Evolutionary conservation across 2,113 vertebrate species (phyloP).

Genomic region (Phaethornis superciliosus): DNA sequence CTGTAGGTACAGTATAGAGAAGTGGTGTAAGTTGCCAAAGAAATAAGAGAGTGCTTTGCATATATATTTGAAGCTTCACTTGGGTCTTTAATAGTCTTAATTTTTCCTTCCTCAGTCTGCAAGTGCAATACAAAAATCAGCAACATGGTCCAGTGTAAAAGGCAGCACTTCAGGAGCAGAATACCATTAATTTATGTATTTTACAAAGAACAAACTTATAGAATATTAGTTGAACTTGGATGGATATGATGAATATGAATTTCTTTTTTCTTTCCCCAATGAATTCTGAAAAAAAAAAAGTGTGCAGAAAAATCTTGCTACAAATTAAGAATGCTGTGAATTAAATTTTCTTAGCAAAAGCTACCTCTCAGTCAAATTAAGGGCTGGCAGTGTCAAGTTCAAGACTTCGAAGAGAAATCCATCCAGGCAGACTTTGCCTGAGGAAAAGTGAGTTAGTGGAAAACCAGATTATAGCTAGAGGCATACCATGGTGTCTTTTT

Average conservation of each 20-base stretch:
- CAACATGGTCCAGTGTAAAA: not conserved
- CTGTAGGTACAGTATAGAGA: not conserved
- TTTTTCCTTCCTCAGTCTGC: not conserved
- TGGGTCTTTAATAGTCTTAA: not conserved
- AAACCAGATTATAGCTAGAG: not conserved
- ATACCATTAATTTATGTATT: not conserved
- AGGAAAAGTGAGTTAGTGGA: not conserved
- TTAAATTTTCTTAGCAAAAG: not conserved
- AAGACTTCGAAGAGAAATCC: not conserved
- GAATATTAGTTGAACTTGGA: not conserved
- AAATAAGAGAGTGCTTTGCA: not conserved
- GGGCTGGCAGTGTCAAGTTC: not conserved
- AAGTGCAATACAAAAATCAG: not conserved
- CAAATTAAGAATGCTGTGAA: not conserved
- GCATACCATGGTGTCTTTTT: not conserved
- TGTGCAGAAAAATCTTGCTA: not conserved
- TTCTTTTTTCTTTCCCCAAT: not conserved
- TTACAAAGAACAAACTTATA: not conserved
- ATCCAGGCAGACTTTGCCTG: not conserved
- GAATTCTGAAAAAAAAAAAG: not conserved
- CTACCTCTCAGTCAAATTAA: not conserved
- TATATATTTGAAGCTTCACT: not conserved
- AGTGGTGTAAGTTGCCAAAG: not conserved
- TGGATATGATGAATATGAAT: not conserved
- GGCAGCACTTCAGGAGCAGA: not conserved